phyloP scores from a whole-genome alignment of 2,113 vertebrate genomes.

The Hippocampus barbouri region DNA sequence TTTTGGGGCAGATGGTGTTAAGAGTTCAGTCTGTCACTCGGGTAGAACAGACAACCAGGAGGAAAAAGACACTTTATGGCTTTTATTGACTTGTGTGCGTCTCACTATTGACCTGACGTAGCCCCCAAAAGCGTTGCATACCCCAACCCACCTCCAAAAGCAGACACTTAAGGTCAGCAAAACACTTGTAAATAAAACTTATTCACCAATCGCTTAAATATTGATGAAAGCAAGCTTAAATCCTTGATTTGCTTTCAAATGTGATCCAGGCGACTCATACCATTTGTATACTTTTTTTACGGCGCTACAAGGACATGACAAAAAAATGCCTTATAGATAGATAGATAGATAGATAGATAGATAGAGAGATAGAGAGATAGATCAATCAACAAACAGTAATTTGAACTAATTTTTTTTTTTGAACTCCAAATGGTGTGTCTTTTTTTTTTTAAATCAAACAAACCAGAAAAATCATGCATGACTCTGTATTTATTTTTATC shows the following conservation, averaged over 20 bases:
- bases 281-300: not conserved
- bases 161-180: slow-evolving; percentile 61
- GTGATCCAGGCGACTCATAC: not conserved
- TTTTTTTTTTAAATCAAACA: no score
- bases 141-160: slow-evolving; percentile 33
- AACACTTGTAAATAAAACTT: slow-evolving; percentile 61
- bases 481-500: no score
- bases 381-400: no score
- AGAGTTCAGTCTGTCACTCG: slow-evolving; percentile 60
- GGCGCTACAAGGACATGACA: not conserved
- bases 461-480: no score
- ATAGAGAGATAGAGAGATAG: no score
- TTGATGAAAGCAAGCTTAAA: slow-evolving; percentile 43
- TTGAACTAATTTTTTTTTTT: no score
- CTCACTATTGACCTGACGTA: slow-evolving; percentile 45
- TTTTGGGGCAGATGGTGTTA: slow-evolving; percentile 66
- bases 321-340: not conserved
- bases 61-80: slow-evolving; percentile 56
- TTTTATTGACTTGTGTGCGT: slow-evolving; percentile 55
- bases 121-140: not conserved
- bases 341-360: no score
- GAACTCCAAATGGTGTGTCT: no score
- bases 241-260: slow-evolving; percentile 5
- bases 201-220: slow-evolving; percentile 60
- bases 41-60: slow-evolving; percentile 26